phyloP scores from a whole-genome alignment of 2,888 invertebrate species.

The Steinernema carpocapsae region DNA sequence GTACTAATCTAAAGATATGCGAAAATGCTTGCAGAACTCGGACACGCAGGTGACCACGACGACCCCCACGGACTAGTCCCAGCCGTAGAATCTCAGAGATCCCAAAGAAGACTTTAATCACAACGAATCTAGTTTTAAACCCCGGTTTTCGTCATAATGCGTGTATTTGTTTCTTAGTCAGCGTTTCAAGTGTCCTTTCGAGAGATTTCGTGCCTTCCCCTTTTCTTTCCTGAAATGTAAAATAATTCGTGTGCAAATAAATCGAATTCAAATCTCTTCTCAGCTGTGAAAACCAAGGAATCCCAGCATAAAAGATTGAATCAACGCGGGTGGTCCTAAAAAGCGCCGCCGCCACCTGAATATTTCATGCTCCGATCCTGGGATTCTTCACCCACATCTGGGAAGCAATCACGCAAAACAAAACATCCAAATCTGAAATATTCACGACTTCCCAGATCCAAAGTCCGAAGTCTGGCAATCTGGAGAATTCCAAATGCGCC shows the following conservation, averaged over 20 bases:
- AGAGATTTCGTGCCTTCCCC: background rate
- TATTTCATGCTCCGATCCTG: no score
- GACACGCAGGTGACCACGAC: constrained; percentile 55
- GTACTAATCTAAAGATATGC: background rate
- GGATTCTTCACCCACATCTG: no score
- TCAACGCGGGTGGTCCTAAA: no score
- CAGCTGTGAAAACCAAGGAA: no score
- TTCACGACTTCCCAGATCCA: no score
- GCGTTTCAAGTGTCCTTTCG: background rate
- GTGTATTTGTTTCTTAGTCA: constrained; percentile 4
- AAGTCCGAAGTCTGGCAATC: no score
- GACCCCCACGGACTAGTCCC: background rate
- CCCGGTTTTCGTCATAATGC: constrained; percentile 10
- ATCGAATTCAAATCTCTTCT: no score
- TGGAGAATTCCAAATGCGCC: no score
- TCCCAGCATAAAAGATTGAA: no score
- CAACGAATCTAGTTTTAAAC: constrained; percentile 21
- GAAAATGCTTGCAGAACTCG: constrained; percentile 53
- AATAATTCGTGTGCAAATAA: background rate
- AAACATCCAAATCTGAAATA: no score
- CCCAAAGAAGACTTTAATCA: constrained; percentile 26
- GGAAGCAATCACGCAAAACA: no score
- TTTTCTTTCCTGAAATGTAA: background rate
- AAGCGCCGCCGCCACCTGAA: no score
- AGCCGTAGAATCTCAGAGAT: background rate